phyloP scores from a whole-genome alignment of 2,113 vertebrate genomes.

The Patagioenas fasciata region DNA sequence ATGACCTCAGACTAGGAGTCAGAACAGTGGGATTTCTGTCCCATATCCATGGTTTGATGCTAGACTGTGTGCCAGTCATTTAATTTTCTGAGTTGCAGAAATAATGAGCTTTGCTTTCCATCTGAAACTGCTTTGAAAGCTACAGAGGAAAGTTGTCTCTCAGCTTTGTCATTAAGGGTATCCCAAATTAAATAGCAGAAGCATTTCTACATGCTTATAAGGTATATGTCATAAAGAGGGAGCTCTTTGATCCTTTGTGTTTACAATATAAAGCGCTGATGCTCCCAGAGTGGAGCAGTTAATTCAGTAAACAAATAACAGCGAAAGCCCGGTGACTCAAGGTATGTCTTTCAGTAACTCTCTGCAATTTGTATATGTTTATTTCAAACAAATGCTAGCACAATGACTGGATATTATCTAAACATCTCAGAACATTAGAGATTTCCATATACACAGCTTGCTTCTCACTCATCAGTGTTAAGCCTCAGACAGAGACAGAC shows the following conservation, averaged over 20 bases:
- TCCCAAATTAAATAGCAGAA: neutral
- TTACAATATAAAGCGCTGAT: neutral
- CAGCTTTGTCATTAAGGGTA: neutral
- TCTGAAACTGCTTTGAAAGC: neutral
- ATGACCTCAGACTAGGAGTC: neutral
- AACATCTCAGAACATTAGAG: neutral
- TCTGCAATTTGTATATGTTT: constrained; percentile 1
- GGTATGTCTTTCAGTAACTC: neutral
- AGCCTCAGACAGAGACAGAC: neutral
- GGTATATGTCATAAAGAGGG: neutral
- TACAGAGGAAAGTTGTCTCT: neutral
- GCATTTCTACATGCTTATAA: neutral
- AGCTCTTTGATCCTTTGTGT: neutral
- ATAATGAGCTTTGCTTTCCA: neutral
- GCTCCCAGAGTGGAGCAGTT: neutral
- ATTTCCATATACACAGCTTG: neutral
- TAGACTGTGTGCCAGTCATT: neutral
- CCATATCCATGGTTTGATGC: neutral
- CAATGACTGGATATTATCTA: neutral
- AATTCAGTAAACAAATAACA: neutral
- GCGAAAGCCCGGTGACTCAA: neutral
- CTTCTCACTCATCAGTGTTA: neutral
- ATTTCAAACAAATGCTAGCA: constrained; percentile 9
- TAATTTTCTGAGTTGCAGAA: neutral
- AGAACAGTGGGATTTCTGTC: neutral